These are phyloP conservation scores for Cricetomys ansorgei DNA, from an alignment of 2,113 vertebrate genomes.

Conservation along the genomic window DNA sequence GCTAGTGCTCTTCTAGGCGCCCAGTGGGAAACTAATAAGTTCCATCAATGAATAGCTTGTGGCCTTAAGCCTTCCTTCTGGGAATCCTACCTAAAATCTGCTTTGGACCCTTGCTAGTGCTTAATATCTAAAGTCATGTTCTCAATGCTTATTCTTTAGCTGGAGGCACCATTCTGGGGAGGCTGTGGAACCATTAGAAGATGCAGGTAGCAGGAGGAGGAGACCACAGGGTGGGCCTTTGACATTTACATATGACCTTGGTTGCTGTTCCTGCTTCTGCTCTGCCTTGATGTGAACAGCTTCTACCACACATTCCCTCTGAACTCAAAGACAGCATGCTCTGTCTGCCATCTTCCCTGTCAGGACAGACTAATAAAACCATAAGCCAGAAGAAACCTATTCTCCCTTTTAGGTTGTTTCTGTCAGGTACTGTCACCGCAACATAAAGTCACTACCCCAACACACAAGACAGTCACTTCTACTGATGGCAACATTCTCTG, in stretches of 20 bases:
- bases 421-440: no score
- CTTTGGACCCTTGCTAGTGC: neutral
- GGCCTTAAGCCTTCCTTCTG: rapidly evolving
- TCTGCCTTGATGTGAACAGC: neutral
- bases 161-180: neutral
- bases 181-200: neutral
- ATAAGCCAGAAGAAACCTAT: neutral
- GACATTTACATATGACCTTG: neutral
- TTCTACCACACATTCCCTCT: neutral
- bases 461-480: rapidly evolving
- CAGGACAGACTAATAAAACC: neutral
- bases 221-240: neutral
- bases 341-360: neutral
- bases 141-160: neutral
- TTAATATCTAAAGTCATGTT: neutral
- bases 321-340: neutral
- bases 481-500: rapidly evolving
- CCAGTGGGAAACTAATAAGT: rapidly evolving
- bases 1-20: rapidly evolving
- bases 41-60: rapidly evolving
- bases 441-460: neutral
- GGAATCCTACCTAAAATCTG: neutral
- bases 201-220: no score
- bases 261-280: neutral
- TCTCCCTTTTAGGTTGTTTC: neutral